phyloP scores from a whole-genome alignment of 1,140 invertebrate species.

The Neoseiulus cucumeris region DNA sequence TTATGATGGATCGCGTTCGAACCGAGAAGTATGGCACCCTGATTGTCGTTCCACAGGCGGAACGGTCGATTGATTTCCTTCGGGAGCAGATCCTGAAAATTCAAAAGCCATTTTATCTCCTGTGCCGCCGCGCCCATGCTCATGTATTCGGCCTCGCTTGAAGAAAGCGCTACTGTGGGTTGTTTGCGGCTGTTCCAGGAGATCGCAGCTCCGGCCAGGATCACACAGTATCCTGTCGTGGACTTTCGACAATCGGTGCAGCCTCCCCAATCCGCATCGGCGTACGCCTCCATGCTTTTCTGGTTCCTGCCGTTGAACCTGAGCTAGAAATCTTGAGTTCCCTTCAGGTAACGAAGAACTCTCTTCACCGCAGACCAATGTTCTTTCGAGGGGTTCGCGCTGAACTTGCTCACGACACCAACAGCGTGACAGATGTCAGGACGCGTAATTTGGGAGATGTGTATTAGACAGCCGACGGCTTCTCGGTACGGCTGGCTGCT shows the following conservation, averaged over 20 bases:
- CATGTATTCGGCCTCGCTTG: slow-evolving; percentile 17
- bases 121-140: slow-evolving; percentile 11
- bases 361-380: slow-evolving; percentile 21
- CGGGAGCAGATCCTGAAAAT: not conserved
- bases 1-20: slow-evolving; percentile 27
- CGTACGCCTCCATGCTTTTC: not conserved
- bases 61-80: not conserved
- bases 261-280: slow-evolving; percentile 11
- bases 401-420: slow-evolving; percentile 14
- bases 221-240: slow-evolving; percentile 25
- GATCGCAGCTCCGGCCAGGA: slow-evolving; percentile 23
- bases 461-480: slow-evolving; percentile 15
- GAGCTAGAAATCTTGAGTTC: slow-evolving; percentile 13
- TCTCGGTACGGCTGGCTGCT: slow-evolving; percentile 17
- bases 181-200: slow-evolving; percentile 14
- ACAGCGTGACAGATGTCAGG: slow-evolving; percentile 20
- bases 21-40: slow-evolving; percentile 25
- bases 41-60: slow-evolving; percentile 22
- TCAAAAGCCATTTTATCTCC: slow-evolving; percentile 12
- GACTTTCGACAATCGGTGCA: slow-evolving; percentile 17
- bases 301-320: too few species aligned
- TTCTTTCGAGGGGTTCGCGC: slow-evolving; percentile 14
- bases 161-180: slow-evolving; percentile 13
- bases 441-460: slow-evolving; percentile 14
- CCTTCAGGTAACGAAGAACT: slow-evolving; percentile 23